Base-by-base conservation (phyloP, 2,888 invertebrate genomes). In the Cantharis rufa region DNA sequence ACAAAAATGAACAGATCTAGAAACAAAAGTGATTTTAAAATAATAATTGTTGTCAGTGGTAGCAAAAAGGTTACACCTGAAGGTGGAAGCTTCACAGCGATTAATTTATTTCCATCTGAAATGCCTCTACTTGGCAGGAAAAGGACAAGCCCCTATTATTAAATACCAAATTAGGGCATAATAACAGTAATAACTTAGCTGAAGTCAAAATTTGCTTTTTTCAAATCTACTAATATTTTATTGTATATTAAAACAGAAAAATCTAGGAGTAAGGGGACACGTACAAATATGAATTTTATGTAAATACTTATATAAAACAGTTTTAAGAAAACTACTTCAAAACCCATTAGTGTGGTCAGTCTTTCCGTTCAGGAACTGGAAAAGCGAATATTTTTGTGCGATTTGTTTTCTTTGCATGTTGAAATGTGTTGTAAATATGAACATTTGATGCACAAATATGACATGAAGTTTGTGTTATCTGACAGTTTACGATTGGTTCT, bases 301-400 rank as follows among this genome's bases (percentile, higher is more conserved):
- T 70, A 76, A 78, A 78, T 78, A 15, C 10, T 24, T 21, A 66
- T 28, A 11, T 62, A 62, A 73, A 71, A 73, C 74, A 77, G 71
- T 72, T 74, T 71, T 68, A 61, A 71, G 70, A 66, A 71, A 77
- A 74, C 74, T 64, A 78, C 75, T 79, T 75, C 62, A 62, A 77
- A 79, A 77, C 32, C 68, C 79, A 79, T 79, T 79, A 79, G 77
- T 77, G 77, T 11, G 10, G 77, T 79, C 77, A 77, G 72, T 74
- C 63, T 75, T 79, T 79, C 77, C 77, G 70, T 68, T 71, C 62
- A 28, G 69, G 64, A 73, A 69, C 76, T 72, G 16, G n/a, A 68
- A 78, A 63, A 70, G 64, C 62, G 69, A 69, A 78, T 74, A 74
- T 32, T 76, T 24, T 32, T 74, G 64, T 32, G 28, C 62, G 32